These are phyloP conservation scores for Xanthorhoe designata DNA, from an alignment of 2,888 invertebrate species.

Conservation along the genomic window DNA sequence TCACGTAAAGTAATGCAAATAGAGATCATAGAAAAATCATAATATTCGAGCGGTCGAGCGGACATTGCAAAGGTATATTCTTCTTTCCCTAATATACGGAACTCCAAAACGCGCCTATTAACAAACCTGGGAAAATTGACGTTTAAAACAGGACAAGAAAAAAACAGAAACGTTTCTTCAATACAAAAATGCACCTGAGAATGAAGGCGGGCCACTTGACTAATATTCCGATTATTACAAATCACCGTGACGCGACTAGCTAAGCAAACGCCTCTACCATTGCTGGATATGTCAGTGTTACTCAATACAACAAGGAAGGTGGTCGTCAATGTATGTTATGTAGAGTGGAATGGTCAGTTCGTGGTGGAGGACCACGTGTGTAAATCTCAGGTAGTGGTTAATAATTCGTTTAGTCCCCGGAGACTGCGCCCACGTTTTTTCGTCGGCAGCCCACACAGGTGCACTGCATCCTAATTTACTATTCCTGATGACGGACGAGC, in stretches of 20 bases:
- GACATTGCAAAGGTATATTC: no score
- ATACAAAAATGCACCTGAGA: conserved; percentile 86
- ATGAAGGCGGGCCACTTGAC: conserved; percentile 84
- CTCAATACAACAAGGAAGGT: background rate
- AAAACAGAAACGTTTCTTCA: conserved; percentile 78
- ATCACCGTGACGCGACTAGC: conserved; percentile 59
- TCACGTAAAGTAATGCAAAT: no score
- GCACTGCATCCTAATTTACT: conserved; percentile 79
- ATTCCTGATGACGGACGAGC: conserved; percentile 73
- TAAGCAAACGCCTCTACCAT: conserved; percentile 45
- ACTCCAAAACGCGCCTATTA: conserved; percentile 71
- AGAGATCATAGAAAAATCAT: no score
- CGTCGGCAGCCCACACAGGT: conserved; percentile 80
- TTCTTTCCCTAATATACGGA: conserved; percentile 37
- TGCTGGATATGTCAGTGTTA: conserved; percentile 34
- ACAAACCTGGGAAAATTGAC: conserved; percentile 79
- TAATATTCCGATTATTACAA: conserved; percentile 81
- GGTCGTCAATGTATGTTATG: conserved; percentile 52
- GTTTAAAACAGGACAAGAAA: conserved; percentile 79
- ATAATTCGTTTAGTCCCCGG: conserved; percentile 84
- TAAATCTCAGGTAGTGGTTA: conserved; percentile 81
- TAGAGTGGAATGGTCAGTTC: conserved; percentile 29
- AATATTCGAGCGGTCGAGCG: no score
- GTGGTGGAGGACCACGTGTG: conserved; percentile 51
- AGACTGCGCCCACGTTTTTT: conserved; percentile 81